These are phyloP conservation scores for Corythoichthys intestinalis DNA, from an alignment of 2,113 vertebrate genomes.

Conservation along the genomic window DNA sequence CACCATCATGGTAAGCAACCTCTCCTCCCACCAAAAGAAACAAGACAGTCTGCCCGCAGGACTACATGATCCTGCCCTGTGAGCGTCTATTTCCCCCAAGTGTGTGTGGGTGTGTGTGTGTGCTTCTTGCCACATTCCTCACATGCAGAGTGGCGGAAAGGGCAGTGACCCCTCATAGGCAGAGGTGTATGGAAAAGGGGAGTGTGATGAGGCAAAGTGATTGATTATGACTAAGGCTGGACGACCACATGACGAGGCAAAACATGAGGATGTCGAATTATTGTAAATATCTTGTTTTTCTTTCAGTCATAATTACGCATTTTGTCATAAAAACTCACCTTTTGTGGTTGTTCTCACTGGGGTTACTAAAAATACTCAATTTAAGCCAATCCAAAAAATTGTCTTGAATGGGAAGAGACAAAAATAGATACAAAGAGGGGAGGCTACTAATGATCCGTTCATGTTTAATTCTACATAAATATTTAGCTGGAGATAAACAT, in stretches of 20 bases:
- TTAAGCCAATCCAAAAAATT: neutral
- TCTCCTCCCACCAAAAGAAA: slow-evolving; percentile 35
- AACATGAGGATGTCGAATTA: slow-evolving; percentile 40
- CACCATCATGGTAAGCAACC: neutral
- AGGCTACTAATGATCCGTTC: neutral
- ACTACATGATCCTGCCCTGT: slow-evolving; percentile 25
- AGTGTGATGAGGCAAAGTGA: slow-evolving; percentile 27
- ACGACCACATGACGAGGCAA: slow-evolving; percentile 1
- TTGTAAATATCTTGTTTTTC: neutral
- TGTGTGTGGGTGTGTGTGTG: slow-evolving; percentile 28
- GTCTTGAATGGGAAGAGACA: neutral
- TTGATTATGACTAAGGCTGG: slow-evolving; percentile 31
- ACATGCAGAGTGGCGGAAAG: slow-evolving; percentile 55
- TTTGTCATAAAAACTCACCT: neutral
- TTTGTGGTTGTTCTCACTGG: neutral
- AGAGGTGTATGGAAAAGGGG: slow-evolving; percentile 38
- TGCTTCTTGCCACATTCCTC: slow-evolving; percentile 57
- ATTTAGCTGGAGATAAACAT: neutral
- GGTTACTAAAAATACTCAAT: neutral
- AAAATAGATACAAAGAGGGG: neutral
- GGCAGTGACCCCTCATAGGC: slow-evolving; percentile 55
- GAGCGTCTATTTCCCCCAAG: slow-evolving; percentile 28
- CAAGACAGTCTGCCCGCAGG: slow-evolving; percentile 28
- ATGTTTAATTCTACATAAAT: neutral
- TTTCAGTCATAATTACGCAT: neutral